Conservation (phyloP, 2,797 vertebrate genomes). For the Sparus aurata region DNA sequence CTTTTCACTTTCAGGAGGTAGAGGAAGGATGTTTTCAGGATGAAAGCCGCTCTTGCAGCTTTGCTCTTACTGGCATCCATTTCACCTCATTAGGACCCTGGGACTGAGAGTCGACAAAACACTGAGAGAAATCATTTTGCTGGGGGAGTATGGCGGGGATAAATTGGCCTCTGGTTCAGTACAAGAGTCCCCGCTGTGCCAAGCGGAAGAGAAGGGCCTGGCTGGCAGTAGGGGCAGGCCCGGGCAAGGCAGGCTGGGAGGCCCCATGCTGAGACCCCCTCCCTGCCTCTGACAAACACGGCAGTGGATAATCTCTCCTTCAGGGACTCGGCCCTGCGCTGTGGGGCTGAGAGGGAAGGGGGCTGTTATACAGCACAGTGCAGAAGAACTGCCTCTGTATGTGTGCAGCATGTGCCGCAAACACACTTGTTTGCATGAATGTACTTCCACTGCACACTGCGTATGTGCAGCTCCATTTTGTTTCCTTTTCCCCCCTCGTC, state of each 20-base stretch:
- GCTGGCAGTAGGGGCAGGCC: constrained; percentile 88
- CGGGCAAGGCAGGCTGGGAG: constrained; percentile 79
- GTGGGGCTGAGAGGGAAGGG: constrained; percentile 81
- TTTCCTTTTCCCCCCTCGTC: constrained; percentile 11
- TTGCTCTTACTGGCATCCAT: constrained; percentile 82
- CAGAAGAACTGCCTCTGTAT: constrained; percentile 72
- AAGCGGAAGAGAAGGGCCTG: constrained; percentile 85
- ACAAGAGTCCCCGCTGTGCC: constrained; percentile 82
- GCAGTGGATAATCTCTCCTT: constrained; percentile 86
- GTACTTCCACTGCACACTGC: constrained; percentile 20
- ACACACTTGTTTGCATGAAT: constrained; percentile 57
- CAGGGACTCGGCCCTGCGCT: constrained; percentile 82
- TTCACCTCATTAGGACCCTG: constrained; percentile 86
- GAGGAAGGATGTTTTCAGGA: constrained; percentile 45
- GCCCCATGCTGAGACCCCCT: constrained; percentile 85
- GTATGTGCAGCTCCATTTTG: constrained; percentile 30
- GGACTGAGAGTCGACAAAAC: constrained; percentile 77
- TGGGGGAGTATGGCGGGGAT: constrained; percentile 73
- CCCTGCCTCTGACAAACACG: constrained; percentile 84
- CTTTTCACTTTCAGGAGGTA: constrained; percentile 33
- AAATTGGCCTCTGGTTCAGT: constrained; percentile 85
- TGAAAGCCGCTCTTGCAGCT: constrained; percentile 65
- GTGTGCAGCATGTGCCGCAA: constrained; percentile 50
- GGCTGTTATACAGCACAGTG: constrained; percentile 72
- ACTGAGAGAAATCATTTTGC: constrained; percentile 80